Evolutionary conservation across 2,888 invertebrate genomes (phyloP), one percentile per base, ranked within the genome.

Genomic region (Heliconius sara): DNA sequence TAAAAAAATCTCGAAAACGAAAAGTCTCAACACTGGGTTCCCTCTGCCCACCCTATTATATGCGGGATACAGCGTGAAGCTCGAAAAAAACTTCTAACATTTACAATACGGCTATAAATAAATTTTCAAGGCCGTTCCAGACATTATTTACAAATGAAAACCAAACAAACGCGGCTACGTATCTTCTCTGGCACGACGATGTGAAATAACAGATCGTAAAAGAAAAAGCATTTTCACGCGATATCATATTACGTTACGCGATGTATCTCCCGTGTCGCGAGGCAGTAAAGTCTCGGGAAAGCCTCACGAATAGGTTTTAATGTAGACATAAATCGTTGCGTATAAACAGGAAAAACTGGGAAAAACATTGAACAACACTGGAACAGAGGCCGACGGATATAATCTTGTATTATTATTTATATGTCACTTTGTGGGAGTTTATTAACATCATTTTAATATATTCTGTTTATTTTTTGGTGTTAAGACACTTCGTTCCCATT

Each of bases 141-240:
- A 3, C 60, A 22, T n/a, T 60, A 16, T 30, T 22, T 34, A 73
- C n/a, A 78, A 78, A 73, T 60, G 13, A 27, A 66, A 57, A 16
- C 12, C 47, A 34, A 43, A 60, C 67, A 70, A 63, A 19, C 39
- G 16, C 30, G 9, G 27, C 12, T 27, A 70, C 27, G 63, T 72
- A 52, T 22, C 34, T 39, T 43, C 68, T 25, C 34, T 30, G 71
- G 43, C n/a, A 65, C 19, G 57, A 57, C 22, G 7, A 57, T 57
- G 77, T 30, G 60, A 78, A 73, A 78, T 73, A 73, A 57, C 52
- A 78, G 73, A 39, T 78, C 73, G 73, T 73, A 78, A 73, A 73
- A 57, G 27, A 39, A 63, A 30, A 66, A 65, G 43, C 60, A 39
- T 57, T 52, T 73, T 34, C 67, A 22, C 67, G 60, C 68, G 13